Base-by-base conservation (phyloP, 2,797 vertebrate species). In the Glossophaga mutica region DNA sequence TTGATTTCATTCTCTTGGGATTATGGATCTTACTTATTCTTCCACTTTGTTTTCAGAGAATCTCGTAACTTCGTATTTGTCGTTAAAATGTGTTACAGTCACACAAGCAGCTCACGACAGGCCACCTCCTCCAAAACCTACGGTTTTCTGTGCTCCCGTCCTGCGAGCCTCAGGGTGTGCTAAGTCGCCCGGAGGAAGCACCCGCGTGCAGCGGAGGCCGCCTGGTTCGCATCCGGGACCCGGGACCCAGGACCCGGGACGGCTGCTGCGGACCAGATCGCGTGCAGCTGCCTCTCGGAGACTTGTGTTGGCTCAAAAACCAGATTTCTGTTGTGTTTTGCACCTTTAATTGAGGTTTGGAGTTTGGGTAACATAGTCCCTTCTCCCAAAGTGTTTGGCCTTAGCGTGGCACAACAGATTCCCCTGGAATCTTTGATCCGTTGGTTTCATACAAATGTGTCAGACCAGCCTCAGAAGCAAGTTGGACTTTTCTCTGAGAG, bases 331-430 rank as follows among this genome's bases (percentile, higher is more conserved):
- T 87, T 95, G 67, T 84, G 14, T 87, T 93, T 93, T 93, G 37
- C 92, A 44, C 79, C 32, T 93, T 93, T 82, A 50, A 79, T 94
- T 97, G 84, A 89, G n/a, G 22, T 6, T 87, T 85, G 84, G 34
- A 85, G 42, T 81, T 94, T 88, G 34, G 44, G 18, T 89, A 83
- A 94, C 85, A 52, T 89, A 62, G 55, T 84, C n/a, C 85, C 44
- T 77, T 81, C 32, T 82, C 11, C 19, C 21, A 16, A 84, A 94
- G 67, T 71, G 6, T 94, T 87, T 87, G 16, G 18, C 48, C 19
- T 59, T 62, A n/a, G 32, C 71, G 1, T 86, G 1, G n/a, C n/a
- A n/a, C 68, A 73, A 37, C 10, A 24, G 67, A 81, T 87, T 96
- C 73, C 90, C 82, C 34, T 89, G n/a, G 90, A 86, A 50, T 50